Evolutionary conservation across 2,888 invertebrate genomes (phyloP).

Genomic region (Acanthosepion esculentum): DNA sequence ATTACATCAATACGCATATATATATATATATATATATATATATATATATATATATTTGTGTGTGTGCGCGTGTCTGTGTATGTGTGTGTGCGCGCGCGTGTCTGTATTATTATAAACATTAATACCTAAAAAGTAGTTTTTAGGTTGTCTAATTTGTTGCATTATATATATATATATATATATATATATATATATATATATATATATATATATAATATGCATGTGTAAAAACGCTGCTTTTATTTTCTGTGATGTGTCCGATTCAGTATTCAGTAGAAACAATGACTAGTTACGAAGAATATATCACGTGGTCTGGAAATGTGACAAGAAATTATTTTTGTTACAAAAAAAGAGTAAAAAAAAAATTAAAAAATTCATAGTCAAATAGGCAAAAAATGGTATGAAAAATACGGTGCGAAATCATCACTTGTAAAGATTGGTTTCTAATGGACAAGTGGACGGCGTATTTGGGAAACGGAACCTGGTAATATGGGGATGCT

Average conservation of each 20-base stretch:
- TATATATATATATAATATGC: not conserved
- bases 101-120: no score
- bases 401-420: not conserved
- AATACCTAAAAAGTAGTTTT: not conserved
- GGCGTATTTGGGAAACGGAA: not conserved
- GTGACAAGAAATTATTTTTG: not conserved
- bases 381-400: not conserved
- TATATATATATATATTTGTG: no score
- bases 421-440: constrained; percentile 33
- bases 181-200: not conserved
- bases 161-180: no score
- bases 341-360: not conserved
- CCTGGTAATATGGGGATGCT: not conserved
- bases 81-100: no score
- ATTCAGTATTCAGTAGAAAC: not conserved
- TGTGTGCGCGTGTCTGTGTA: no score
- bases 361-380: not conserved
- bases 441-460: constrained; percentile 12
- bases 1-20: not conserved
- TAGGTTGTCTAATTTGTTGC: no score
- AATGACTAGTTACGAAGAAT: not conserved
- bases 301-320: not conserved
- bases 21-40: no score
- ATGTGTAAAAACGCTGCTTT: not conserved
- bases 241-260: not conserved